Conservation (phyloP, 2,797 vertebrate species). For the Pogoniulus pusillus region DNA sequence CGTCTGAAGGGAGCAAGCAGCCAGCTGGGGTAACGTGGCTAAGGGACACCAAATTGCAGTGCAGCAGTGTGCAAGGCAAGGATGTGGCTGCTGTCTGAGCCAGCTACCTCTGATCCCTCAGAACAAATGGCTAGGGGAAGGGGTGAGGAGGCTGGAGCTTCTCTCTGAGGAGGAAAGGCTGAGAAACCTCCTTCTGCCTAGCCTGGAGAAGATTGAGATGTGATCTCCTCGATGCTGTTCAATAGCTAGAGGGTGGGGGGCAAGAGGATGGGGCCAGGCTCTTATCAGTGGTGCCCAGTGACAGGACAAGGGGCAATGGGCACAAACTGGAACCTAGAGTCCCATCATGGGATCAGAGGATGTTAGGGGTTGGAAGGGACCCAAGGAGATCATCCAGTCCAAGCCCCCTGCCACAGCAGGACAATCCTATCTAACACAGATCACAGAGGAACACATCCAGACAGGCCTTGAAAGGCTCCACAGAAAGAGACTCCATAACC, state of each 20-base stretch:
- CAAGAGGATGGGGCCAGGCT: too few species aligned
- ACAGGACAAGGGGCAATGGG: not conserved
- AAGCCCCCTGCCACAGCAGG: too few species aligned
- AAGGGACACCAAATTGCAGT: accelerated
- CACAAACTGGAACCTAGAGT: not conserved
- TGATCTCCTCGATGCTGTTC: not conserved
- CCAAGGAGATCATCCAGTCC: too few species aligned
- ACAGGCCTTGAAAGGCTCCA: too few species aligned
- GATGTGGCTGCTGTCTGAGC: not conserved
- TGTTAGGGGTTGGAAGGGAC: too few species aligned
- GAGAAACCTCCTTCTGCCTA: not conserved
- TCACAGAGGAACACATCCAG: too few species aligned
- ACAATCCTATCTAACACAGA: too few species aligned
- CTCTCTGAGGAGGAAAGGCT: not conserved
- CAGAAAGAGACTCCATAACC: too few species aligned
- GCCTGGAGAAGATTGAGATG: not conserved
- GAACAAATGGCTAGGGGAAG: not conserved
- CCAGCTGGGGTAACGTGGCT: not conserved
- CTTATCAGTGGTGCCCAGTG: not conserved
- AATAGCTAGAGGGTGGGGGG: too few species aligned
- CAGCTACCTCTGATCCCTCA: not conserved
- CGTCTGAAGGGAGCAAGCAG: not conserved
- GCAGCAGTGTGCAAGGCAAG: not conserved
- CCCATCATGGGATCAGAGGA: too few species aligned
- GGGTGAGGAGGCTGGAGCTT: too few species aligned